Conservation (phyloP, 35 echinoderm and acorn worm species). For the Apostichopus californicus region DNA sequence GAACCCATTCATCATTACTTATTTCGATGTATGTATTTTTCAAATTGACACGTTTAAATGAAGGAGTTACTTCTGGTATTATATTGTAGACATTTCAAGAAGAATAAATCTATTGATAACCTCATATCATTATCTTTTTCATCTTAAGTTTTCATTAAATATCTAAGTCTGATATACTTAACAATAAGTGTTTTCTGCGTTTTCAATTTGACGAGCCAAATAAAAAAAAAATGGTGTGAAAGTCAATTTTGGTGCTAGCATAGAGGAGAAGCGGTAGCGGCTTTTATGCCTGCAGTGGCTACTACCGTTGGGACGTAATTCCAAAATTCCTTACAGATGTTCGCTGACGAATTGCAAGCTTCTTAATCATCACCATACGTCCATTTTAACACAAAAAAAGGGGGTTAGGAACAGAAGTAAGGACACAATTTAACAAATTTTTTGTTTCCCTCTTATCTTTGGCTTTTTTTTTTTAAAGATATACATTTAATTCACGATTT, state of each 20-base stretch:
- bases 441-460: neutral
- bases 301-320: conserved; percentile 13
- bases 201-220: neutral
- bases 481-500: conserved; percentile 46
- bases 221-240: conserved; percentile 20
- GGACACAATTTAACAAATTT: neutral
- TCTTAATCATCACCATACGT: conserved; percentile 37
- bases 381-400: neutral
- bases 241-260: conserved; percentile 21
- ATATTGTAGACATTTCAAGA: too few species aligned
- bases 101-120: too few species aligned
- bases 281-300: conserved; percentile 8
- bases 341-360: neutral
- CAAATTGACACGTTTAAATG: too few species aligned
- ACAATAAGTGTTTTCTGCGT: neutral
- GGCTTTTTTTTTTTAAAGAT: neutral
- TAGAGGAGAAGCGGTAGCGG: neutral
- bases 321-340: conserved; percentile 39
- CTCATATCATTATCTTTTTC: too few species aligned
- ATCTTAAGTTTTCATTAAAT: too few species aligned
- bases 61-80: too few species aligned
- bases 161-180: neutral
- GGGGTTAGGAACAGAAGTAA: neutral
- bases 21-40: too few species aligned
- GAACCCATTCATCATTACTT: too few species aligned